Base-by-base conservation (phyloP, 1,140 invertebrate species). In the Trichonephila clavata region DNA sequence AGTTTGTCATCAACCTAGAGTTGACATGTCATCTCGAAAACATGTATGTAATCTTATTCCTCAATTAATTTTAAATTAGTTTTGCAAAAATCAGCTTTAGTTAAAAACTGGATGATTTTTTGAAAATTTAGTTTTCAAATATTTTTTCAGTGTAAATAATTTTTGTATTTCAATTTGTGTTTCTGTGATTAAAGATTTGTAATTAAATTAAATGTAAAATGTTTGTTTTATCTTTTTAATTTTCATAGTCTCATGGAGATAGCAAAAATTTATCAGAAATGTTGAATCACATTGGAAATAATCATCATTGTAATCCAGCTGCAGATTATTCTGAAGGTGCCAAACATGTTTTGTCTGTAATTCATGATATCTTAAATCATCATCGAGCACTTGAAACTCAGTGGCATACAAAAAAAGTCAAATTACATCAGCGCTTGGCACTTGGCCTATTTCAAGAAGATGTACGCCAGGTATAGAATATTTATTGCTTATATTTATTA, bases 341-440 rank as follows among this genome's bases (percentile, higher is more conserved):
- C 60, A 96, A 96, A 68, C 96, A 97, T 95, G 96, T 97, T 7
- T 93, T 97, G 10, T 96, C 96, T 94, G 95, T 96, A 8, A 99
- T 98, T 94, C 98, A 99, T 95, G 98, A 99, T 96, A 99, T 99
- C 94, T 96, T 99, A 89, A 98, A 98, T 90, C 98, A 99, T 95
- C 98, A 99, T 95, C 96, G 98, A 93, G 97, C 98, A 0, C 96
- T 99, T 6, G 99, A 99, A 96, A 98, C 98, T 94, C 97, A 98
- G 84, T 99, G 99, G 98, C 98, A 99, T 95, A 97, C 97, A 80
- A 98, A 98, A 93, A 98, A 99, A 96, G 98, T 99, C 50, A 98
- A 98, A 95, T 96, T 99, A 27, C 98, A 99, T 96, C 99, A 99
- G 96, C 96, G 98, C 94, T 96, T 99, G 18, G 98, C 99, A 3